A percentile compares a stretch with the other conserved stretches of the same genome.
phyloP scores from a whole-genome alignment of 2,113 vertebrate genomes.

The Lontra canadensis region DNA sequence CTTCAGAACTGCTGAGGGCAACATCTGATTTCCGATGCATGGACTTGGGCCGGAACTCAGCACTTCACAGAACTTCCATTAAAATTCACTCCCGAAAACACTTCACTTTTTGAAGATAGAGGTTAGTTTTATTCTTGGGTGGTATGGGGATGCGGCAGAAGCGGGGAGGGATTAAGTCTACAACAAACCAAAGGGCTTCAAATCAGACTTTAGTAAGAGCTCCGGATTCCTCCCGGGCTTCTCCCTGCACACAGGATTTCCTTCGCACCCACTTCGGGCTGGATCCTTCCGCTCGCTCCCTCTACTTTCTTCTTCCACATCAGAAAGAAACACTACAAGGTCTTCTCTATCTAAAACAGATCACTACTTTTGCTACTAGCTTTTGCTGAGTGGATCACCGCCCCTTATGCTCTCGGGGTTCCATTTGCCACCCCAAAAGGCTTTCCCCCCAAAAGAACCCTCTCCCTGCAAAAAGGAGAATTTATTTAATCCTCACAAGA shows the following conservation, averaged over 20 bases:
- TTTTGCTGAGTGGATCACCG: background rate
- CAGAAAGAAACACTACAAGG: background rate
- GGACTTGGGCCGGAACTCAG: background rate
- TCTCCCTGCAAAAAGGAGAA: background rate
- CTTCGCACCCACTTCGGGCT: fast-evolving
- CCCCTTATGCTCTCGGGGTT: background rate
- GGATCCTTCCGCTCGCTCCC: fast-evolving
- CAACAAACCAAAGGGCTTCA: background rate
- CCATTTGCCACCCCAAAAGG: background rate
- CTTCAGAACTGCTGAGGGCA: background rate
- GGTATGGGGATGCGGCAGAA: fast-evolving
- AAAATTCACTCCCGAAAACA: background rate
- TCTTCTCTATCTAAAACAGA: background rate
- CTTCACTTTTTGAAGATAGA: background rate
- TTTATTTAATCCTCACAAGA: background rate
- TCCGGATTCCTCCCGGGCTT: background rate
- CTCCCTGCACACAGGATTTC: too few species aligned
- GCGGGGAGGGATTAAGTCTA: fast-evolving
- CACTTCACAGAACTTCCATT: background rate
- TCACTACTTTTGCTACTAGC: background rate
- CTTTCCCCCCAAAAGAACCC: background rate
- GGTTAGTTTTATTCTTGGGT: background rate
- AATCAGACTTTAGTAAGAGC: fast-evolving
- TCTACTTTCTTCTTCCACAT: background rate
- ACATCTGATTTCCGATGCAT: fast-evolving